Base-by-base conservation (phyloP, 1,140 invertebrate species). In the Solen grandis region DNA sequence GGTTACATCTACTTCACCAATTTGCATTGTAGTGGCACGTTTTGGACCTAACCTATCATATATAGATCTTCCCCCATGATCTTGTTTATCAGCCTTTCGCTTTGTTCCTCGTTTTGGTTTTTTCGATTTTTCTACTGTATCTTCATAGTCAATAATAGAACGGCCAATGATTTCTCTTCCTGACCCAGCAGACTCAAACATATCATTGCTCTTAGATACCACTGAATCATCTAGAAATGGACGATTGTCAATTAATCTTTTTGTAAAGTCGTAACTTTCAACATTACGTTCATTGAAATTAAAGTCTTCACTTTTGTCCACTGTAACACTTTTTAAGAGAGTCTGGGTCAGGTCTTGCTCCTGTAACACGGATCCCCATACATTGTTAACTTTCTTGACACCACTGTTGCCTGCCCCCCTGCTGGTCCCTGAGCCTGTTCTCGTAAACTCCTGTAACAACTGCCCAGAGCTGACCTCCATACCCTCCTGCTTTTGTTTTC, bases 331-430 rank as follows among this genome's bases (percentile, higher is more conserved):
- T n/a, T 74, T 66, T 0, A 87, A 50, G 25, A 80, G 16, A 19
- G 82, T 85, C 31, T 87, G 81, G 8, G 84, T 83, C 3, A 89
- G 50, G 46, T 84, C 84, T 57, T 89, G 88, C 70, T 88, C 86
- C 46, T 82, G 79, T 1, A 89, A 55, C 27, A 89, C 85, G 55
- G 84, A 83, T 19, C 88, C 82, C 88, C 88, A 89, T 19, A 89
- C 62, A 59, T 86, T 85, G 52, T 88, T 87, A 38, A 52, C 74
- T 63, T 84, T 87, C 29, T 80, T 85, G 19, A 19, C n/a, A n/a
- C 5, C 29, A 50, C 19, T 41, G 65, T 25, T 50, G 50, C 10
- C 19, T 8, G 5, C 19, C 41, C 41, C 41, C 33, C 5, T 8
- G n/a, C n/a, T 4, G 35, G 29, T 27, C 25, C 4, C 35, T 14